Conservation (phyloP, 23 tunicate species). For the Styela plicata region DNA sequence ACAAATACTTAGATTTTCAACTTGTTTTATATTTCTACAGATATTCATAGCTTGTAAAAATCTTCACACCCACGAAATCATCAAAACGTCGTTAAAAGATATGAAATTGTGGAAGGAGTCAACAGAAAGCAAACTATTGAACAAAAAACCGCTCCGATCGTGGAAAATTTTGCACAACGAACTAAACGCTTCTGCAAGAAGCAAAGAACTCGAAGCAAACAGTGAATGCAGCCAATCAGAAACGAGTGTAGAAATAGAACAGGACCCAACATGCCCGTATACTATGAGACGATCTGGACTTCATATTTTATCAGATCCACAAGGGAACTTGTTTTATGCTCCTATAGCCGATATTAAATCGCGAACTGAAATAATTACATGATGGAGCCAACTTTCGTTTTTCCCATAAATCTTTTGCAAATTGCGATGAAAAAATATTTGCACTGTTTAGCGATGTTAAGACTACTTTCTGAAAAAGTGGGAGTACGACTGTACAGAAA, state of each 20-base stretch:
- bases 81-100: conserved; percentile 13
- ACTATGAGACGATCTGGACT: conserved; percentile 33
- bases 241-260: neutral
- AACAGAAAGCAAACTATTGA: conserved; percentile 27
- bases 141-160: conserved; percentile 9
- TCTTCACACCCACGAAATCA: conserved; percentile 24
- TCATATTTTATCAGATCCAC: conserved; percentile 21
- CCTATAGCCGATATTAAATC: conserved; percentile 17
- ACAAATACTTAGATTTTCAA: no score
- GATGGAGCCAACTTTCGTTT: no score
- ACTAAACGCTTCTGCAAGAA: conserved; percentile 3
- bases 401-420: no score
- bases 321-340: conserved; percentile 27
- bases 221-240: neutral
- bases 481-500: no score
- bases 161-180: conserved; percentile 13
- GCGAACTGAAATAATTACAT: neutral
- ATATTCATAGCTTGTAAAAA: conserved; percentile 28
- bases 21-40: neutral
- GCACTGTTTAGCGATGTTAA: no score
- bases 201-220: neutral
- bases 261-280: conserved; percentile 6
- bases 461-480: no score
- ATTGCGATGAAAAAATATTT: no score
- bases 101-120: conserved; percentile 20